Conservation (phyloP, 2,888 invertebrate genomes). For the Cryptophagus acutangulus region DNA sequence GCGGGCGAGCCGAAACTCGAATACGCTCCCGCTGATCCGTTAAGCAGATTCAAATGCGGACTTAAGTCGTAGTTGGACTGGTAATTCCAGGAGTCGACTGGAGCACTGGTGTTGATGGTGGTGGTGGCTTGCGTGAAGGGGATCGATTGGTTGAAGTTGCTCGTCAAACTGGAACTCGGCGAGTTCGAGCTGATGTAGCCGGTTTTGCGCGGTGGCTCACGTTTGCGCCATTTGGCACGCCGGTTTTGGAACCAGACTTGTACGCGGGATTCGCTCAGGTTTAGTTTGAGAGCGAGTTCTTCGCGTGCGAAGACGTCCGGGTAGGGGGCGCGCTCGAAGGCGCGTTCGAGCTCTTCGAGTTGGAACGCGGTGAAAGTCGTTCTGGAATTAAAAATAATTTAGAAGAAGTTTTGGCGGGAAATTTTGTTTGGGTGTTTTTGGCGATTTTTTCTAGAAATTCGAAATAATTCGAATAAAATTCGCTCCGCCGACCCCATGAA, state of each 20-base stretch:
- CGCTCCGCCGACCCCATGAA: neutral
- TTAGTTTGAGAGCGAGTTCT: constrained; percentile 85
- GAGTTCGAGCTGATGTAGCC: constrained; percentile 69
- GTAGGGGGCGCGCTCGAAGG: constrained; percentile 92
- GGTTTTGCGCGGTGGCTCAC: constrained; percentile 88
- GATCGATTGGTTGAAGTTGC: constrained; percentile 47
- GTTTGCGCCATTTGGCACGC: constrained; percentile 90
- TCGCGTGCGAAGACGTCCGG: constrained; percentile 95
- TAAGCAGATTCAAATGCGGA: constrained; percentile 68
- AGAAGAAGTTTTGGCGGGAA: no score
- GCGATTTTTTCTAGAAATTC: no score
- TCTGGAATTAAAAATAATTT: constrained; percentile 53
- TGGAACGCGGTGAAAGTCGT: constrained; percentile 96
- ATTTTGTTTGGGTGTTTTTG: no score
- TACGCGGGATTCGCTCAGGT: constrained; percentile 74
- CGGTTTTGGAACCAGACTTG: constrained; percentile 88
- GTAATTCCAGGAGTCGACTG: constrained; percentile 71
- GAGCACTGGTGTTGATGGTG: constrained; percentile 49
- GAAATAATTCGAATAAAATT: neutral
- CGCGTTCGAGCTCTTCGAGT: constrained; percentile 86
- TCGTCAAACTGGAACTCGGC: constrained; percentile 57
- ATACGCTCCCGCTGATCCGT: constrained; percentile 59
- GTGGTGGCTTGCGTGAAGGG: constrained; percentile 53
- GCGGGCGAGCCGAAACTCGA: constrained; percentile 58
- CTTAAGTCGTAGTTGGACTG: constrained; percentile 74